Evolutionary conservation across 2,888 invertebrate species (phyloP), one percentile per base, ranked within the genome.

Genomic region (Tinea semifulvella): DNA sequence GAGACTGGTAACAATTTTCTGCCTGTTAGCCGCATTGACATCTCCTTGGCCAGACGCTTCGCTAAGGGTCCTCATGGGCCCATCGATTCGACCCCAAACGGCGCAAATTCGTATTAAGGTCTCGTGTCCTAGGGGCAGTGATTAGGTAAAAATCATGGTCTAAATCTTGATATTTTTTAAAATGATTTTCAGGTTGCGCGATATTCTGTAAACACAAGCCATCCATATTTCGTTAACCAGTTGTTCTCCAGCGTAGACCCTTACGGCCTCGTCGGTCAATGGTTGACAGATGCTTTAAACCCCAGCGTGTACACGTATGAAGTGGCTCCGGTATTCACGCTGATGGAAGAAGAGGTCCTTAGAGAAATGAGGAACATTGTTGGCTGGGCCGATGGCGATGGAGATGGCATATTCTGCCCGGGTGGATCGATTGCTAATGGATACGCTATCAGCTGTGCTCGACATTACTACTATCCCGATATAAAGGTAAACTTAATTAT

Each of bases 391-490:
- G 77, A 86, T 43, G 91, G 89, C 0, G 73, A 82, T 16, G 94
- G 93, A 0, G 94, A 94, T 61, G 94, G 94, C 0, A 90, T 95
- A 47, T 94, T 94, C 65, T 91, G 91, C 59, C 94, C 94, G 0
- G 95, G 96, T 26, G 96, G 96, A 0, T 94, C 94, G 0, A 88
- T 94, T 56, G 89, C 94, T 3, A 96, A 96, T 63, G 94, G 94
- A 43, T 94, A 94, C 57, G 94, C 91, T n/a, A 92, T 96, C 47
- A 93, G 91, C 59, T 86, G 93, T 56, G 94, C 95, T 1, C 82
- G 95, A 45, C 88, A 86, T 60, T 76, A 85, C 60, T 84, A 80
- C 53, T 84, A 85, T 57, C 92, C 93, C 0, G 86, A 91, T 52
- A 82, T 88, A 47, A 93, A 93, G 86, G 91, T 90, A 22, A 7